Conservation (phyloP, 30 jellyfish, hydroid and myxozoan species). For the Turritopsis dohrnii region DNA sequence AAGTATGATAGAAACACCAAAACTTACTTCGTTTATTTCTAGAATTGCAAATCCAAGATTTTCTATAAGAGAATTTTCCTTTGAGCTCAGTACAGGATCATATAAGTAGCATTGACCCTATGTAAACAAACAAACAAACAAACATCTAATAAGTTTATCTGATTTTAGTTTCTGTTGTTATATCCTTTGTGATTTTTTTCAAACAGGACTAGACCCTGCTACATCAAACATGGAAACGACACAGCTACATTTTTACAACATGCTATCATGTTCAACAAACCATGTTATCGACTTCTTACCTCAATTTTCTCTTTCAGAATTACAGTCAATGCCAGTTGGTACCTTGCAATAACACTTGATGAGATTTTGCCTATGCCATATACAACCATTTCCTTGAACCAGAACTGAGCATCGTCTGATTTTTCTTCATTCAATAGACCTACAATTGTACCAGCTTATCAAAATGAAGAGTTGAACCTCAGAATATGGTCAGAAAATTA, state of each 20-base stretch:
- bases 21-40: constrained; percentile 44
- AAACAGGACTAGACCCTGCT: neutral
- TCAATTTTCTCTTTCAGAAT: constrained; percentile 38
- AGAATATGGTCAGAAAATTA: too few species aligned
- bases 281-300: constrained; percentile 37
- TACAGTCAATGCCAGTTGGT: constrained; percentile 53
- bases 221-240: neutral
- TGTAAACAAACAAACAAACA: neutral
- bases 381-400: constrained; percentile 39
- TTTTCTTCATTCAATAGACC: neutral
- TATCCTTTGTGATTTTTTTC: too few species aligned
- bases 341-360: constrained; percentile 52
- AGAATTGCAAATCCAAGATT: constrained; percentile 35
- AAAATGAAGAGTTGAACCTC: too few species aligned
- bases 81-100: constrained; percentile 49
- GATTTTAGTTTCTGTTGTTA: too few species aligned
- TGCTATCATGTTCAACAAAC: too few species aligned
- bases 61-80: constrained; percentile 37
- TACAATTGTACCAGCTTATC: neutral
- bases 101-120: constrained; percentile 27
- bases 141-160: too few species aligned
- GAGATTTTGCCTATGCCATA: constrained; percentile 69
- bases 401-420: neutral
- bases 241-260: too few species aligned
- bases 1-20: neutral